A percentile compares a stretch with the other conserved stretches of the same genome.
Evolutionary conservation across 2,113 vertebrate species (phyloP).

Genomic region (Prunella himalayana): DNA sequence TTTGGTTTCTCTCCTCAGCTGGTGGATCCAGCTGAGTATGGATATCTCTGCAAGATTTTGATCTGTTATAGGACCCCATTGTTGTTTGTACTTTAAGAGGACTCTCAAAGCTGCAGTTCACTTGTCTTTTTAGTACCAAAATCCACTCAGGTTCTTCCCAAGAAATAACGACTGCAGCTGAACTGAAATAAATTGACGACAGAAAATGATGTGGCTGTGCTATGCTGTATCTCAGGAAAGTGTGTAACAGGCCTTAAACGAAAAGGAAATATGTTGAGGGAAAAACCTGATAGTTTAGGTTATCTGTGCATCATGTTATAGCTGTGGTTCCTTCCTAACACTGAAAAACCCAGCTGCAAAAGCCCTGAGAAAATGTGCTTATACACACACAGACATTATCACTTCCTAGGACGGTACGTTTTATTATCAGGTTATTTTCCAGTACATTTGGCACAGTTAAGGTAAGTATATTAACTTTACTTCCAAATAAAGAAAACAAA

Average conservation of each 20-base stretch:
- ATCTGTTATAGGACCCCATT: not conserved
- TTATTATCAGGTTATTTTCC: constrained; percentile 80
- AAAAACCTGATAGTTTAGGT: constrained; percentile 34
- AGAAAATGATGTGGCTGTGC: not conserved
- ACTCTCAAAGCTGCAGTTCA: not conserved
- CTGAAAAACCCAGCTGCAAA: constrained; percentile 35
- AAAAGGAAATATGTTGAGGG: not conserved
- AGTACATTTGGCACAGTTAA: constrained; percentile 80
- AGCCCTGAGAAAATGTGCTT: constrained; percentile 52
- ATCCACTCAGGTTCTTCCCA: not conserved
- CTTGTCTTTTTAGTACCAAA: not conserved
- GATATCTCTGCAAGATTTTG: not conserved
- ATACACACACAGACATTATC: constrained; percentile 51
- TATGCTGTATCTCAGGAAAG: not conserved
- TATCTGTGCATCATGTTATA: constrained; percentile 55
- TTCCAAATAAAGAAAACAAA: constrained; percentile 76
- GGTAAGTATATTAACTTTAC: constrained; percentile 78
- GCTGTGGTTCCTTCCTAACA: constrained; percentile 49
- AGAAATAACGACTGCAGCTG: not conserved
- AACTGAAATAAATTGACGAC: not conserved
- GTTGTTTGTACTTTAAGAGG: not conserved
- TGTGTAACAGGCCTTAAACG: not conserved
- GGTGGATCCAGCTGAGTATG: not conserved
- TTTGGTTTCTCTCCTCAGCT: not conserved
- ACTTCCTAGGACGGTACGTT: constrained; percentile 52